These are phyloP conservation scores for Anoncus sp. DNA, from an alignment of 2,888 invertebrate genomes.

Conservation along the genomic window DNA sequence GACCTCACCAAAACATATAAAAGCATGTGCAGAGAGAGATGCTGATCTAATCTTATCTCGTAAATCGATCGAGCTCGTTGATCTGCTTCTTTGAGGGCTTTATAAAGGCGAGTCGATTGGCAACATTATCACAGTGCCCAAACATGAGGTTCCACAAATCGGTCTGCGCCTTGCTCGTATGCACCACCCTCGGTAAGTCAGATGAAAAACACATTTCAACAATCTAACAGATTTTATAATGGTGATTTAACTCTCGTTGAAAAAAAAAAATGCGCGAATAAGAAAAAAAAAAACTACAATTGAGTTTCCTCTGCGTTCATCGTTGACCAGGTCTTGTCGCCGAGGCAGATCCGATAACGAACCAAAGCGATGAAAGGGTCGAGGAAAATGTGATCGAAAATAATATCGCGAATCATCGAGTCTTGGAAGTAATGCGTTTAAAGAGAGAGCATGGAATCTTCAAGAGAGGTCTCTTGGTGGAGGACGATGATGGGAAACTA, in stretches of 20 bases:
- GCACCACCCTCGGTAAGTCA: constrained; percentile 67
- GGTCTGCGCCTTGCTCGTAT: constrained; percentile 66
- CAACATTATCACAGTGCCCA: constrained; percentile 55
- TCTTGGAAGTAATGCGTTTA: constrained; percentile 20
- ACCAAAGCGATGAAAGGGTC: constrained; percentile 6
- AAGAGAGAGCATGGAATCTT: constrained; percentile 57
- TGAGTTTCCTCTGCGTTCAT: not conserved
- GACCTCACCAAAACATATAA: not conserved
- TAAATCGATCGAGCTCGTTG: constrained; percentile 24
- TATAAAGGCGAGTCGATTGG: constrained; percentile 65
- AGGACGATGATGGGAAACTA: constrained; percentile 65
- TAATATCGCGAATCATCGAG: not conserved
- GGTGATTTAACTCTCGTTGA: not conserved
- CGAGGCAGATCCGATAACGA: constrained; percentile 57
- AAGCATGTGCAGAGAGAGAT: constrained; percentile 1
- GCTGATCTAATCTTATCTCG: constrained; percentile 57
- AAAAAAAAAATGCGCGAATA: not conserved
- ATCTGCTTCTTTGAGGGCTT: constrained; percentile 58
- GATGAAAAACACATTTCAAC: too few species aligned
- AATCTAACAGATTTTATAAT: not conserved
- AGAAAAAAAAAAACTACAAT: not conserved
- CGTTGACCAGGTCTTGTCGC: constrained; percentile 36
- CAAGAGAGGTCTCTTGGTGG: constrained; percentile 58
- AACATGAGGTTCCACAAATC: constrained; percentile 70
- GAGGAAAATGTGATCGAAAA: constrained; percentile 32